phyloP scores from a whole-genome alignment of 1,140 invertebrate species.

The Diorhabda carinulata region DNA sequence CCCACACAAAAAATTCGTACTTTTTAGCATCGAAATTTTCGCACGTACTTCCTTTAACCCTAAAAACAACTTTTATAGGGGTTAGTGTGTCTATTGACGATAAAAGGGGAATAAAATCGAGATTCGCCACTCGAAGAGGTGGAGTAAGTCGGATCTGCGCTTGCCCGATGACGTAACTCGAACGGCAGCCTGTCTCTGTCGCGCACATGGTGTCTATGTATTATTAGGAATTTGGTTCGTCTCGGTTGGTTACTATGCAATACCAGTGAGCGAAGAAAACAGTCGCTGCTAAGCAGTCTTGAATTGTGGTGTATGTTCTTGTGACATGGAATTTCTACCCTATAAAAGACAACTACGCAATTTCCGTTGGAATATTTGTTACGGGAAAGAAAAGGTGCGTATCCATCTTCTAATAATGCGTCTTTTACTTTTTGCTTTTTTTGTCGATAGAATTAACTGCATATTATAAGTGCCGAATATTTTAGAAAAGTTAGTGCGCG shows the following conservation, averaged over 20 bases:
- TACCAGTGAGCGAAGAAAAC: constrained; percentile 33
- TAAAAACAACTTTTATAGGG: background rate
- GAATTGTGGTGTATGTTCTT: constrained; percentile 13
- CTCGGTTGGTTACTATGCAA: constrained; percentile 42
- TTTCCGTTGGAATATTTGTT: background rate
- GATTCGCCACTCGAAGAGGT: constrained; percentile 25
- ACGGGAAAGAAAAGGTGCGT: background rate
- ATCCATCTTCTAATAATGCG: background rate
- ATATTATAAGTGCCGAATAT: too few relatives aligned
- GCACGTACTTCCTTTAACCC: constrained; percentile 4
- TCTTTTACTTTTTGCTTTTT: background rate
- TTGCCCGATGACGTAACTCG: constrained; percentile 33
- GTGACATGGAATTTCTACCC: constrained; percentile 16
- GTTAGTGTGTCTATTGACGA: constrained; percentile 20
- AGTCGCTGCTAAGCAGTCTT: constrained; percentile 27
- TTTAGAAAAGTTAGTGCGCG: too few relatives aligned
- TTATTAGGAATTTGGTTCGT: constrained; percentile 26
- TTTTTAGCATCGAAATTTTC: constrained; percentile 27
- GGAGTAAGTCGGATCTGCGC: constrained; percentile 31
- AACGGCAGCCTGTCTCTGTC: constrained; percentile 20
- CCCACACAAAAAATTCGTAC: constrained; percentile 20
- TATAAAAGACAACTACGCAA: background rate
- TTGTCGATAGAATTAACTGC: too few relatives aligned
- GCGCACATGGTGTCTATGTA: constrained; percentile 19
- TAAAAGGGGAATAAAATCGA: constrained; percentile 26